Evolutionary conservation across 2,888 invertebrate genomes (phyloP).

Genomic region (Ochlodes sylvanus): DNA sequence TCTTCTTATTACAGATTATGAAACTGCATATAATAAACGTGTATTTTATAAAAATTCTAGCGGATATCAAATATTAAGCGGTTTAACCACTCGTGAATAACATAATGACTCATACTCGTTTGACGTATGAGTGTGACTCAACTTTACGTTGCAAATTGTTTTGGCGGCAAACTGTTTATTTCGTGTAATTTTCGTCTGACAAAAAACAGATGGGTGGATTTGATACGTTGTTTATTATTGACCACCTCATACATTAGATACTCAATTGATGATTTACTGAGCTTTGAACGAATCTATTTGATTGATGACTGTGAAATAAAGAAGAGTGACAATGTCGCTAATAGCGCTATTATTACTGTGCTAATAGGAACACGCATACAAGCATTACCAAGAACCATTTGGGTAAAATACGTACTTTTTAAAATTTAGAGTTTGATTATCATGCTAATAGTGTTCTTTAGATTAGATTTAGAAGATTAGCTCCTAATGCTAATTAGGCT

Average conservation of each 20-base stretch:
- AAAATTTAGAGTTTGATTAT: no score
- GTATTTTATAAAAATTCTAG: conserved; percentile 47
- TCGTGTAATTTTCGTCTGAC: conserved; percentile 11
- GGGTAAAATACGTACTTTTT: no score
- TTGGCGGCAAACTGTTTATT: conserved; percentile 20
- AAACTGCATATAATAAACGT: conserved; percentile 40
- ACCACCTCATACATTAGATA: background rate
- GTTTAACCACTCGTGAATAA: conserved; percentile 60
- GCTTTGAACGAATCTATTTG: no score
- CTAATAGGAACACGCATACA: no score
- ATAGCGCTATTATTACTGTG: no score
- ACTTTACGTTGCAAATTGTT: conserved; percentile 35
- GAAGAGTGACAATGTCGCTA: no score
- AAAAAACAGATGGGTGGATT: conserved; percentile 1
- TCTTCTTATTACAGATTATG: background rate
- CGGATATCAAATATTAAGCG: conserved; percentile 58
- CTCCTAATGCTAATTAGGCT: no score
- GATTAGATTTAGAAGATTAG: no score
- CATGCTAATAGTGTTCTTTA: no score
- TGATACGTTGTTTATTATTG: background rate
- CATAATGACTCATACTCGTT: conserved; percentile 53
- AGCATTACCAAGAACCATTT: no score
- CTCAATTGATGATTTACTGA: no score
- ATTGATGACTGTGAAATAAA: no score
- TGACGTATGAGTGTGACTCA: conserved; percentile 41